phyloP scores from a whole-genome alignment of 2,113 vertebrate genomes.

The Strix uralensis region DNA sequence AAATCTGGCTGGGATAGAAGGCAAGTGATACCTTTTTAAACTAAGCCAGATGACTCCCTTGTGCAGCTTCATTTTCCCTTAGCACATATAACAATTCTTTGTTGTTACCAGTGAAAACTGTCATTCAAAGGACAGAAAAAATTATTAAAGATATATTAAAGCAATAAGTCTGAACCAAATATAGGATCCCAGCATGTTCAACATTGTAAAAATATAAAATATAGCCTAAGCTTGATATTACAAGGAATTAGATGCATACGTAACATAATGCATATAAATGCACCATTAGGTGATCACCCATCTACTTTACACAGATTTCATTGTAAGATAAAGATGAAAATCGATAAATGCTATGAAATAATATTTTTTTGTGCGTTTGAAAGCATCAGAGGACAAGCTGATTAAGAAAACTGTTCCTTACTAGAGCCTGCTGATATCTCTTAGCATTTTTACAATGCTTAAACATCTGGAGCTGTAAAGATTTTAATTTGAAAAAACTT shows the following conservation, averaged over 20 bases:
- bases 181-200: neutral
- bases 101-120: neutral
- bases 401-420: neutral
- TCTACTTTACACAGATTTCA: neutral
- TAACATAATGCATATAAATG: neutral
- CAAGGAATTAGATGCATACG: neutral
- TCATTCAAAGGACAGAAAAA: neutral
- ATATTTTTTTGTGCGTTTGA: neutral
- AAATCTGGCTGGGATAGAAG: neutral
- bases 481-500: neutral
- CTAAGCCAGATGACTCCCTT: neutral
- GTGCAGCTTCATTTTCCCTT: neutral
- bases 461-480: neutral
- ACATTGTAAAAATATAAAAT: neutral
- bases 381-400: neutral
- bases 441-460: neutral
- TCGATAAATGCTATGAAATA: neutral
- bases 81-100: neutral
- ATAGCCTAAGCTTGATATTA: neutral
- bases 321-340: neutral
- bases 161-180: neutral
- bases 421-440: neutral
- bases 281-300: neutral
- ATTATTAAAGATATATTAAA: neutral
- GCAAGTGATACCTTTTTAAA: neutral